Percentiles rank a stretch among this genome's conserved stretches.
phyloP scores from a whole-genome alignment of 2,113 vertebrate species.

The Xiphophorus hellerii region DNA sequence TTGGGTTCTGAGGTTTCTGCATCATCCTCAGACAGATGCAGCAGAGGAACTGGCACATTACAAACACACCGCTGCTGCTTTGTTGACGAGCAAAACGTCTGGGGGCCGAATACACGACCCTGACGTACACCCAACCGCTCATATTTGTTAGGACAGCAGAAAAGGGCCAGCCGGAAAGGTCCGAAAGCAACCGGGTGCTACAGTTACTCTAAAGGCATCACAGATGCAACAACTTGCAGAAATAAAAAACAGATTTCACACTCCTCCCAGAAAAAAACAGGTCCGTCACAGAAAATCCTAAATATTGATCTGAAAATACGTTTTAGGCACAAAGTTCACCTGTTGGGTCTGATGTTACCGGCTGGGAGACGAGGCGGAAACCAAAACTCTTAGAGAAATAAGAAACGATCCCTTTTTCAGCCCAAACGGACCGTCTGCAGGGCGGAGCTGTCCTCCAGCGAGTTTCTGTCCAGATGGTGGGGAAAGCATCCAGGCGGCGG shows the following conservation, averaged over 20 bases:
- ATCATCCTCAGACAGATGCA: neutral
- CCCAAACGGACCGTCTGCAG: neutral
- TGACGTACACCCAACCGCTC: constrained; percentile 12
- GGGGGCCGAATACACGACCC: neutral
- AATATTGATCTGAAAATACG: constrained; percentile 31
- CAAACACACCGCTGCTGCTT: neutral
- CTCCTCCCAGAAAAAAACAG: neutral
- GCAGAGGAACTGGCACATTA: constrained; percentile 2
- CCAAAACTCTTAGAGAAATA: constrained; percentile 38
- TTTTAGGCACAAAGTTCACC: constrained; percentile 60
- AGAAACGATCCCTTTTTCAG: constrained; percentile 53
- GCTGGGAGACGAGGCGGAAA: constrained; percentile 28
- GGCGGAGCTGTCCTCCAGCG: constrained; percentile 8
- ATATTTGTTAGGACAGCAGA: neutral
- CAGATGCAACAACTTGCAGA: constrained; percentile 72
- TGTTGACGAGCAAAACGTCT: neutral
- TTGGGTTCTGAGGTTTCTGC: neutral
- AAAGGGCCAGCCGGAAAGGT: constrained; percentile 54
- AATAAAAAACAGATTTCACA: neutral
- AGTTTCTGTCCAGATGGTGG: constrained; percentile 33
- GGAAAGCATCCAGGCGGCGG: constrained; percentile 27
- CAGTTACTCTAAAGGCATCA: constrained; percentile 78
- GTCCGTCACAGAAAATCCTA: constrained; percentile 19
- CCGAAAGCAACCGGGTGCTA: constrained; percentile 16
- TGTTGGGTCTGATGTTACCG: constrained; percentile 25